These are phyloP conservation scores for Centrocercus urophasianus DNA, from an alignment of 2,113 vertebrate species.

Conservation along the genomic window DNA sequence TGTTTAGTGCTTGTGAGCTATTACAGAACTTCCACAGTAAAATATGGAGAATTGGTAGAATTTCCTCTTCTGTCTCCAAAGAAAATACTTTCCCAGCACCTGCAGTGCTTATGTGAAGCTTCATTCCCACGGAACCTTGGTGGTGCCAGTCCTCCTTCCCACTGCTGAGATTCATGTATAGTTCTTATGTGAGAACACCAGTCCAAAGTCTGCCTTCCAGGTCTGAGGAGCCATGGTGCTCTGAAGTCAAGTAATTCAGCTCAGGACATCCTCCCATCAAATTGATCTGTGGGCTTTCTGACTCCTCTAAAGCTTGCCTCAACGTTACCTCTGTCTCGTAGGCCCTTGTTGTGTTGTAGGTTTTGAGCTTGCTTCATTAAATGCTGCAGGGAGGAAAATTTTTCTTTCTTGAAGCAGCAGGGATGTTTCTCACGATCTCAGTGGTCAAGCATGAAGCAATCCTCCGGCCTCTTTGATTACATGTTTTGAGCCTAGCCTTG, in stretches of 20 bases:
- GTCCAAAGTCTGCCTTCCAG: not conserved
- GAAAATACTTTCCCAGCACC: not conserved
- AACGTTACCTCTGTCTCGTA: not conserved
- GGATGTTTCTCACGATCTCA: conserved; percentile 26
- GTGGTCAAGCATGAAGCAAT: conserved; percentile 56
- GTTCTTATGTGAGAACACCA: not conserved
- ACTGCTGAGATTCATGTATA: not conserved
- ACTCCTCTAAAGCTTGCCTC: not conserved
- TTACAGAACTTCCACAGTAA: not conserved
- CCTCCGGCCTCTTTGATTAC: conserved; percentile 42
- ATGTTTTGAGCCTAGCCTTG: conserved; percentile 46
- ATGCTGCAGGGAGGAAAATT: conserved; percentile 4
- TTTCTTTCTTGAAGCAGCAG: not conserved
- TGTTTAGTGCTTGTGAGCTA: not conserved
- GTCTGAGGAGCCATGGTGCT: not conserved
- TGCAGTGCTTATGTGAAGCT: not conserved
- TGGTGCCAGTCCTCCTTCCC: not conserved
- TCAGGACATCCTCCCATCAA: not conserved
- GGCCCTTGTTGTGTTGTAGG: not conserved
- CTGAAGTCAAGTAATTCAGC: not conserved
- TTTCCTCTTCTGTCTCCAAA: conserved; percentile 13
- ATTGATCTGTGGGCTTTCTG: not conserved
- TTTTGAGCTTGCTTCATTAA: conserved; percentile 21
- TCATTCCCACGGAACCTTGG: not conserved
- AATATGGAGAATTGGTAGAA: not conserved